Evolutionary conservation across 2,888 invertebrate species (phyloP), one percentile per base, ranked within the genome.

Genomic region (Cataglyphis rosenhaueri): DNA sequence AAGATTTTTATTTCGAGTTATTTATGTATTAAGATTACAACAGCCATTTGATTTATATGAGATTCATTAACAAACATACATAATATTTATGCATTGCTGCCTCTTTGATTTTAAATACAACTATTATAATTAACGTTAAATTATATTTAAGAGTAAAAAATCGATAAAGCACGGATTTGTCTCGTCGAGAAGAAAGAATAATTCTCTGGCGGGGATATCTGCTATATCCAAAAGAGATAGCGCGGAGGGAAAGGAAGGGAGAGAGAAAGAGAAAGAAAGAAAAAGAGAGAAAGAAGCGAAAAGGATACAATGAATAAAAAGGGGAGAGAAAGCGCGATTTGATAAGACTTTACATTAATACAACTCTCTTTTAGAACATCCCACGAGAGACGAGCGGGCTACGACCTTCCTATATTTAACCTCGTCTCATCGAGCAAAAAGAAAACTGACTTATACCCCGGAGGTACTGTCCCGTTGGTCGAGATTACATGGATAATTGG

Each of bases 401-500:
- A 70, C 73, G 71, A 73, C 55, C 81, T 64, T 81, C 68, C 79
- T 85, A 87, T 86, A 84, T 89, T 89, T 89, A 90, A 89, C 85
- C 82, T 83, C 68, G 82, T 75, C 84, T 82, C 71, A 83, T 52
- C 78, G 74, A 44, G 59, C n/a, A 70, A 82, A 83, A 89, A 88
- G 85, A 74, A 81, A 81, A 89, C 66, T 65, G 73, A 83, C 84
- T 85, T 87, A 76, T 86, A 85, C 85, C 86, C 21, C 70, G 32
- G 83, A 85, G 84, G 84, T 83, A 85, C 73, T 81, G 85, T 85
- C 86, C 87, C 86, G 57, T 84, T 83, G 86, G 83, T 75, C 62
- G 84, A 88, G 90, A 89, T 89, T 90, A 91, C 87, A 91, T 84
- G 85, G 90, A 91, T 91, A 91, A 91, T 92, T 91, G 91, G 86